A percentile compares a stretch with the other conserved stretches of the same genome.
Evolutionary conservation across 1,140 invertebrate species (phyloP).

Genomic region (Paraescarpia echinospica): DNA sequence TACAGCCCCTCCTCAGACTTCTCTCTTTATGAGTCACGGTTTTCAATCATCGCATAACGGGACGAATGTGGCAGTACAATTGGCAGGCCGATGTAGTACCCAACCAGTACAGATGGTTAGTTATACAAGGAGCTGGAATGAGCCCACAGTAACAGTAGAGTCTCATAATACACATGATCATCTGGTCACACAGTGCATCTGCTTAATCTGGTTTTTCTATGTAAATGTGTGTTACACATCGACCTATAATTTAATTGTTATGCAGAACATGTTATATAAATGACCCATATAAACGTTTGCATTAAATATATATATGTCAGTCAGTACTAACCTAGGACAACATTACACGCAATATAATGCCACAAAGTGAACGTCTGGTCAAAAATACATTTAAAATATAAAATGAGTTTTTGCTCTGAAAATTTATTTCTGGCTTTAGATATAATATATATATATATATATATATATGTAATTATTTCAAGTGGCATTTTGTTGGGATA

Average conservation of each 20-base stretch:
- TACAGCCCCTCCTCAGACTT: neutral
- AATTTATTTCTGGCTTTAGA: too few species aligned
- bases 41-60: too few species aligned
- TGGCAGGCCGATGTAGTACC: neutral
- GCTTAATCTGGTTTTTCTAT: neutral
- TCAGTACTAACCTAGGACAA: too few species aligned
- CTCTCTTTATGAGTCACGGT: neutral
- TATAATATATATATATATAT: too few species aligned
- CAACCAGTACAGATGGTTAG: neutral
- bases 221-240: neutral
- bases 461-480: too few species aligned
- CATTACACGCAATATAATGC: too few species aligned
- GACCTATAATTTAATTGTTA: neutral
- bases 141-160: neutral
- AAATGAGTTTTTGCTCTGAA: too few species aligned
- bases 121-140: neutral
- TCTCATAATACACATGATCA: neutral
- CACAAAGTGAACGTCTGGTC: too few species aligned
- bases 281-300: neutral
- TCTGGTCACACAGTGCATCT: neutral
- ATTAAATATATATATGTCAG: too few species aligned
- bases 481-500: too few species aligned
- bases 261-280: neutral
- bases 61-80: neutral
- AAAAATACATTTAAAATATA: too few species aligned